Base-by-base conservation (phyloP, 1,140 invertebrate genomes). In the Lysiphlebus fabarum region DNA sequence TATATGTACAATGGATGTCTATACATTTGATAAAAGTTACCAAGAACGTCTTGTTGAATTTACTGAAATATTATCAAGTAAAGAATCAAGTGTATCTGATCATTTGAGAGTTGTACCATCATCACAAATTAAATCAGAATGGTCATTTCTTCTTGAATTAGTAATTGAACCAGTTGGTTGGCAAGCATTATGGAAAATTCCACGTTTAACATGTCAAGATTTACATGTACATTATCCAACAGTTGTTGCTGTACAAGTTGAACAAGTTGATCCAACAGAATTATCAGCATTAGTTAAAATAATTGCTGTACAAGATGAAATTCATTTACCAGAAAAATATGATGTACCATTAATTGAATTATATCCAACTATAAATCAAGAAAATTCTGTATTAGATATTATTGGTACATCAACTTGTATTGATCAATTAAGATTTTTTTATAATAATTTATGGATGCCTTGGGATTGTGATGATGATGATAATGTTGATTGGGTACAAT, bases 101-200 rank as follows among this genome's bases (percentile, higher is more conserved):
- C 17, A 26, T 4, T 2, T 26, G 17, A 1, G 17, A 26, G 59
- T 76, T 1, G 65, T 83, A 14, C 76, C 82, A 37, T 80, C 81
- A 2, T 81, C 81, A 0, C 72, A 78, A 62, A 80, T 86, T 9
- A 69, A 70, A 11, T 70, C 74, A 9, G 82, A 85, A 70, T 86
- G 84, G 84, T 67, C 70, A 9, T 82, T 77, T 66, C 81, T 82
- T 49, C 62, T 85, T 6, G 83, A 86, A 58, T 56, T 85, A 34
- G 75, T 79, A 12, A 71, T 86, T 37, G 84, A 86, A 58, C 81
- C 82, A 38, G 72, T 71, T 62, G 84, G 84, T 5, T 86, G 85
- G 85, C 81, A 83, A 67, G 84, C 83, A 2, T 63, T 86, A 17
- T 86, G 85, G 85, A 86, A 85, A 70, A 83, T 86, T 61, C 79